Evolutionary conservation across 2,888 invertebrate genomes (phyloP).

Genomic region (Perizoma flavofasciatum): DNA sequence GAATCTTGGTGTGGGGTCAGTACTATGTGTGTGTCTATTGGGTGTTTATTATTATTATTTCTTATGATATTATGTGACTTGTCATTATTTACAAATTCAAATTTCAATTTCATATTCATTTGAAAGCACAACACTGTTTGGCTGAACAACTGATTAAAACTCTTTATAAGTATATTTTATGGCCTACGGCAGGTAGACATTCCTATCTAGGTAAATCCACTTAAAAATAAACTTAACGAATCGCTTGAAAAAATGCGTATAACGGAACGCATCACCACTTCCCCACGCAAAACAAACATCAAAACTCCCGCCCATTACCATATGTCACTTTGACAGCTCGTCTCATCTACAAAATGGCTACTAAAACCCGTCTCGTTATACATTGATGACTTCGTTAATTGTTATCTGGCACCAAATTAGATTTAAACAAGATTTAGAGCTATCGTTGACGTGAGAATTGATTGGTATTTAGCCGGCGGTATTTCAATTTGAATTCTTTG

Average conservation of each 20-base stretch:
- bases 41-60: too few relatives aligned
- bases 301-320: constrained; percentile 53
- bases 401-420: constrained; percentile 70
- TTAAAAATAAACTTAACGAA: too few relatives aligned
- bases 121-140: too few relatives aligned
- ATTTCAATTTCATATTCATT: too few relatives aligned
- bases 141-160: too few relatives aligned
- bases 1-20: too few relatives aligned
- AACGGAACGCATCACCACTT: constrained; percentile 41
- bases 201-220: too few relatives aligned
- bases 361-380: constrained; percentile 56
- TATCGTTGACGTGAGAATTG: constrained; percentile 18
- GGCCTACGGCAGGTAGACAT: too few relatives aligned
- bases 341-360: constrained; percentile 28
- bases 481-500: constrained; percentile 39
- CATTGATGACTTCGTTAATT: constrained; percentile 75
- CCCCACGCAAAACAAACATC: constrained; percentile 52
- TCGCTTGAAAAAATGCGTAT: constrained; percentile 9
- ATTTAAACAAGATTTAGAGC: constrained; percentile 49
- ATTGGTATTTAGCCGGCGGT: constrained; percentile 28
- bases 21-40: too few relatives aligned
- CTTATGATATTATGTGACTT: too few relatives aligned
- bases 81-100: too few relatives aligned
- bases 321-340: constrained; percentile 56
- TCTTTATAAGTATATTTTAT: too few relatives aligned